Evolutionary conservation across 1,140 invertebrate species (phyloP).

Genomic region (Aphelenchoides avenae): DNA sequence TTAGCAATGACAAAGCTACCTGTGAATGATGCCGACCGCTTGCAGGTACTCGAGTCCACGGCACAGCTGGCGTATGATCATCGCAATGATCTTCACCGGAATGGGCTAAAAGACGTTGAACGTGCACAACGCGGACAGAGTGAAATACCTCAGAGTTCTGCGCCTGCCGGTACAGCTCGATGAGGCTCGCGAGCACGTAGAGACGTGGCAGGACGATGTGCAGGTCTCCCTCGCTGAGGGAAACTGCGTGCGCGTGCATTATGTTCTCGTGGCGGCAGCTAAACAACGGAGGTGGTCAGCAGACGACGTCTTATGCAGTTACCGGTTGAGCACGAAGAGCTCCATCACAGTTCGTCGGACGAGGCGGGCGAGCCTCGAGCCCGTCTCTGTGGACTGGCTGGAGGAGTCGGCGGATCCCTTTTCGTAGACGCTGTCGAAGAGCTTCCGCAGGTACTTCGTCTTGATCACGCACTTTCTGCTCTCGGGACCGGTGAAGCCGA

Average conservation of each 20-base stretch:
- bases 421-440: conserved; percentile 12
- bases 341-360: conserved; percentile 36
- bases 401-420: neutral
- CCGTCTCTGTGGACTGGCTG: neutral
- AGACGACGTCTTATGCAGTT: neutral
- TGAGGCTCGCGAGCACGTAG: conserved; percentile 28
- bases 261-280: conserved; percentile 42
- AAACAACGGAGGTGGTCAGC: conserved; percentile 1
- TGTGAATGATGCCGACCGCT: conserved; percentile 36
- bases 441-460: conserved; percentile 29
- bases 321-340: conserved; percentile 31
- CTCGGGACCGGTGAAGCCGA: conserved; percentile 26
- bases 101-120: conserved; percentile 18
- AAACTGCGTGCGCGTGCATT: conserved; percentile 33
- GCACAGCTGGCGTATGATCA: conserved; percentile 39
- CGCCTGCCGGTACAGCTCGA: conserved; percentile 16
- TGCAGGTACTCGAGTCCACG: conserved; percentile 30
- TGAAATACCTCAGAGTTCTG: conserved; percentile 21
- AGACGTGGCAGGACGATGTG: conserved; percentile 35
- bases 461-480: conserved; percentile 32
- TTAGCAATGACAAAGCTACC: conserved; percentile 15
- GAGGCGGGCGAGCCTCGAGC: conserved; percentile 14
- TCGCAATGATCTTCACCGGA: conserved; percentile 33
- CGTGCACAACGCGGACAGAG: neutral
- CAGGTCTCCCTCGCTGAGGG: conserved; percentile 30